Evolutionary conservation across 2,797 vertebrate genomes (phyloP).

Genomic region (Petrocephalus sullivani): DNA sequence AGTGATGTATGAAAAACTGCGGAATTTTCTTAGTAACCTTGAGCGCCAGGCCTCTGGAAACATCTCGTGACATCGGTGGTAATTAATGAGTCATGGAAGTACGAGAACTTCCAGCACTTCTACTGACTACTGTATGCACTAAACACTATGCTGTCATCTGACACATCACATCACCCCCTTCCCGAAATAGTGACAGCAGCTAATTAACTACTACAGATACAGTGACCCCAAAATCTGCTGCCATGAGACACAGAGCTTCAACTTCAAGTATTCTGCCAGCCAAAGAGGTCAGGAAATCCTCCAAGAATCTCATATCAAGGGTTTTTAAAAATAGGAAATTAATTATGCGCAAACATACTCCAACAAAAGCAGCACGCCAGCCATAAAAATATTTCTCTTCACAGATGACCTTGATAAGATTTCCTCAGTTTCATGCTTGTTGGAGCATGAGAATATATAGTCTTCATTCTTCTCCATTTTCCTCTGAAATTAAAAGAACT

Average conservation of each 20-base stretch:
- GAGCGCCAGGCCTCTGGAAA: neutral
- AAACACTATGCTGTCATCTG: neutral
- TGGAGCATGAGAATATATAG: neutral
- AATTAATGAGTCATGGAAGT: neutral
- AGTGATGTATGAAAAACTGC: neutral
- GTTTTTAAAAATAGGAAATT: slow-evolving; percentile 15
- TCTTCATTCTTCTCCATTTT: neutral
- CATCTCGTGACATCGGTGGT: neutral
- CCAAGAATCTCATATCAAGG: neutral
- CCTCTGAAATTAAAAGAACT: neutral
- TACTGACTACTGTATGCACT: neutral
- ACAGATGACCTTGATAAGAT: neutral
- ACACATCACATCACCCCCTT: neutral
- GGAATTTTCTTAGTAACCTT: neutral
- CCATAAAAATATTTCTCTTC: neutral
- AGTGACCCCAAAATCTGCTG: neutral
- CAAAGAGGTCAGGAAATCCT: neutral
- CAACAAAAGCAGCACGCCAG: neutral
- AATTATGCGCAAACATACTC: slow-evolving; percentile 7
- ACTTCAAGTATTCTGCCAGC: neutral
- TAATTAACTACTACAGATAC: neutral
- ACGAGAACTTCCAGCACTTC: neutral
- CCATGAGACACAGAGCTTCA: neutral
- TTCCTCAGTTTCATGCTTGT: neutral
- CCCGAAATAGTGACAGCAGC: neutral